Percentiles rank a stretch among this genome's conserved stretches.
phyloP scores from a whole-genome alignment of 2,797 vertebrate species.

The Centropyge bicolor region DNA sequence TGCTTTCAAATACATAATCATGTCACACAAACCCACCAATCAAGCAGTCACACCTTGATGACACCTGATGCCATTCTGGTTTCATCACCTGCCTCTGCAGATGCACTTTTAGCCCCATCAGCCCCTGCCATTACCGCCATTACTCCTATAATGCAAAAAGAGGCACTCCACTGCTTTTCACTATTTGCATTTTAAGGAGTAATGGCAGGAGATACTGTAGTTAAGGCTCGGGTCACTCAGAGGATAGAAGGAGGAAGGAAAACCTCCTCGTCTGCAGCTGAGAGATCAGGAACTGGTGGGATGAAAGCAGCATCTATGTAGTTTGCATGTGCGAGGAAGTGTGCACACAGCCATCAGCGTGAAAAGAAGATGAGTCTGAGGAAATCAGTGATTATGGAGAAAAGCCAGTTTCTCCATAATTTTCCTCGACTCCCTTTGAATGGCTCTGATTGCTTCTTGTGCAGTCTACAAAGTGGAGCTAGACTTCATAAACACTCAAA shows the following conservation, averaged over 20 bases:
- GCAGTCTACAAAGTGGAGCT: conserved; percentile 50
- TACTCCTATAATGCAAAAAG: conserved; percentile 1
- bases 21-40: conserved; percentile 34
- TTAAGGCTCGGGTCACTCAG: conserved; percentile 39
- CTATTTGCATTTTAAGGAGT: conserved; percentile 18
- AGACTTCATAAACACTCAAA: conserved; percentile 69
- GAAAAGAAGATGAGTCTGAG: conserved; percentile 47
- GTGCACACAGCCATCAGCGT: conserved; percentile 33
- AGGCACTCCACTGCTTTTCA: neutral
- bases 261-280: neutral
- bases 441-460: conserved; percentile 74
- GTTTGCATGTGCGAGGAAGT: conserved; percentile 36
- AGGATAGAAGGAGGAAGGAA: conserved; percentile 23
- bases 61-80: conserved; percentile 44
- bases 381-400: conserved; percentile 64
- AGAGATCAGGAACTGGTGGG: conserved; percentile 31
- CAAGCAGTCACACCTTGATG: conserved; percentile 37
- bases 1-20: conserved; percentile 22
- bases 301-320: conserved; percentile 47
- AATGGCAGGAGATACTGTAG: conserved; percentile 22
- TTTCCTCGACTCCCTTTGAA: conserved; percentile 59
- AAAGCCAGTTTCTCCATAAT: conserved; percentile 52
- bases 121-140: conserved; percentile 24
- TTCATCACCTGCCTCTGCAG: conserved; percentile 46
- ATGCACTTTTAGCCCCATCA: conserved; percentile 11